Evolutionary conservation across 2,888 invertebrate genomes (phyloP), one percentile per base, ranked within the genome.

Genomic region (Sarcophaga carnaria): DNA sequence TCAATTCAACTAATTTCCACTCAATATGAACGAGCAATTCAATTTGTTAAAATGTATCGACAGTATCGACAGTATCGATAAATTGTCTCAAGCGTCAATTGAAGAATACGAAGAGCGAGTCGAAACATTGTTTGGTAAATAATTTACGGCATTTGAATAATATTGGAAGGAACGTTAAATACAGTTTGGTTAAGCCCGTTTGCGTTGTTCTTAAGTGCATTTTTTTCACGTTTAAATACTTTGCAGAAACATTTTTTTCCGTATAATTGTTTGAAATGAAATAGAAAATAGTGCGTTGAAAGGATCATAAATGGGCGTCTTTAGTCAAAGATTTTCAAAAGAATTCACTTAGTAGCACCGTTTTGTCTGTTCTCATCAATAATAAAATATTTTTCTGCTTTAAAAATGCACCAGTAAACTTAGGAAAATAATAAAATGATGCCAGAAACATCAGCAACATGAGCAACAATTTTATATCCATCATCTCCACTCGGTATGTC

Each of bases 281-380:
- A 37, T 37, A 37, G 37, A 37, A 37, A 37, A 37, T 8, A 37
- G 8, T 8, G 2, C 37, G 37, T 2, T 37, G 37, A 37, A 8
- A 37, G 10, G 37, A 37, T 37, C 2, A 37, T 37, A 37, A 37
- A 10, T 37, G 8, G 10, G 37, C 17, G 14, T 54, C 54, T 54
- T 54, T 17, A 4, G 54, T 54, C 4, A 54, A 54, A 54, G 5
- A 54, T 54, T 14, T 54, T 14, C 4, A 54, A 25, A 72, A 54
- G 27, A 60, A 20, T 72, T 80, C 72, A 74, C 72, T 86, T 83
- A 83, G 83, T 86, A 80, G 80, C 83, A 83, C 83, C 83, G 80
- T 86, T 86, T 83, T 86, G 83, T 83, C 76, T 83, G 86, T 76
- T 80, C 80, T 80, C 80, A 80, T 83, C 83, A 80, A 83, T 54